phyloP scores from a whole-genome alignment of 2,797 vertebrate species.

The Leptoclinus maculatus region DNA sequence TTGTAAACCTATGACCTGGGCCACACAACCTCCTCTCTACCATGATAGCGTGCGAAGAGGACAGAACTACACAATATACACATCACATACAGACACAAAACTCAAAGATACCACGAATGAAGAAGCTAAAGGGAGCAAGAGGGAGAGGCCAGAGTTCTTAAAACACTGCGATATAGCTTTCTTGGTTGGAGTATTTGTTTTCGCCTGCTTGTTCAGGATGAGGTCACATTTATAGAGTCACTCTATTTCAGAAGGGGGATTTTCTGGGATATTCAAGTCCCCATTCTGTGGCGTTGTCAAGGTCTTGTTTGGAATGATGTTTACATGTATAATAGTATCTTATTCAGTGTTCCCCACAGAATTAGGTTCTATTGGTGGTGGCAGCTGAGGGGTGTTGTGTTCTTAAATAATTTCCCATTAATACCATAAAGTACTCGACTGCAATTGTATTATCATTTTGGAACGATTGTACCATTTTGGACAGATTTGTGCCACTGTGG shows the following conservation, averaged over 20 bases:
- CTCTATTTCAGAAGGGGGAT: neutral
- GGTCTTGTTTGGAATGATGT: conserved; percentile 16
- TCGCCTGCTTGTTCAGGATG: conserved; percentile 12
- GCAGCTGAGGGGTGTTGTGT: neutral
- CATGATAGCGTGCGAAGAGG: neutral
- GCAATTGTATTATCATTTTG: neutral
- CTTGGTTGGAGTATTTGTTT: conserved; percentile 18
- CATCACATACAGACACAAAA: neutral
- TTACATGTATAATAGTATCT: neutral
- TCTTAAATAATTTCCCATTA: neutral
- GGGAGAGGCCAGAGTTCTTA: neutral
- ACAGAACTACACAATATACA: neutral
- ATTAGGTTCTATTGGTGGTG: neutral
- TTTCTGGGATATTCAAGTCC: conserved; percentile 12
- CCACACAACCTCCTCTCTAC: neutral
- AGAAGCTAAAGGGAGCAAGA: neutral
- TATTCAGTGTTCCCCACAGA: neutral
- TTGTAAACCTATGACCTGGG: neutral
- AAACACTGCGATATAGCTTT: neutral
- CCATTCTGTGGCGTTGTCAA: neutral
- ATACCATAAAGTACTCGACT: neutral
- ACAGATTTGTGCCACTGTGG: neutral
- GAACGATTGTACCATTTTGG: neutral
- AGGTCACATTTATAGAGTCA: conserved; percentile 2
- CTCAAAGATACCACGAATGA: neutral